A percentile compares a stretch with the other conserved stretches of the same genome.
These are phyloP conservation scores for Papilio protenor DNA, from an alignment of 2,888 invertebrate species.

Conservation along the genomic window DNA sequence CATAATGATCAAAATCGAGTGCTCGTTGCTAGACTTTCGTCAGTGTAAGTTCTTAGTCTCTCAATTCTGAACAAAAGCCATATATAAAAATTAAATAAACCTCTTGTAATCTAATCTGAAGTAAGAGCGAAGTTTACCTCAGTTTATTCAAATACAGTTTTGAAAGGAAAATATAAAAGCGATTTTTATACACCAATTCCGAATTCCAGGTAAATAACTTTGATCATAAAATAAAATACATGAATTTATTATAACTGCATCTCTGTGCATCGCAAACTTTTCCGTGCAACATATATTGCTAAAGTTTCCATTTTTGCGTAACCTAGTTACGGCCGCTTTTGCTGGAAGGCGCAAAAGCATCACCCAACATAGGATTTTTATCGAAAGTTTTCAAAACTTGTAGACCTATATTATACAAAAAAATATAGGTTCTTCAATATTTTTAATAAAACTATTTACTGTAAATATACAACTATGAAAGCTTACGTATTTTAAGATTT, in stretches of 20 bases:
- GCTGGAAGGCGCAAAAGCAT: constrained; percentile 11
- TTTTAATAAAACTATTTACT: too few species aligned
- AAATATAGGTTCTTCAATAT: background rate
- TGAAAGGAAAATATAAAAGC: background rate
- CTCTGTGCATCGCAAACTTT: constrained; percentile 36
- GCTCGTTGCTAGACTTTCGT: background rate
- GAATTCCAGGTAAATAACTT: constrained; percentile 33
- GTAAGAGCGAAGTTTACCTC: background rate
- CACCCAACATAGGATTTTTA: constrained; percentile 12
- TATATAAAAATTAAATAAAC: background rate
- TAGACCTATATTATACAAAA: background rate
- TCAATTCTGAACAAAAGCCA: background rate
- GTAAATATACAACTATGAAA: too few species aligned
- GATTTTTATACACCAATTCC: constrained; percentile 7
- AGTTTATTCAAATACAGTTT: background rate
- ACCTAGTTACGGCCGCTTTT: constrained; percentile 26
- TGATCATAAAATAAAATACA: constrained; percentile 35
- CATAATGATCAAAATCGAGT: background rate
- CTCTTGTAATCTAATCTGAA: background rate
- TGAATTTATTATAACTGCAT: constrained; percentile 39
- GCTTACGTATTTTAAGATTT: too few species aligned
- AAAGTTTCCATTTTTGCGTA: constrained; percentile 40
- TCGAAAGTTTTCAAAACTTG: constrained; percentile 18
- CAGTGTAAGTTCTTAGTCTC: background rate
- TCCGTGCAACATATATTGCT: constrained; percentile 33